These are phyloP conservation scores for Halotydeus destructor DNA, from an alignment of 1,140 invertebrate species.

Conservation along the genomic window DNA sequence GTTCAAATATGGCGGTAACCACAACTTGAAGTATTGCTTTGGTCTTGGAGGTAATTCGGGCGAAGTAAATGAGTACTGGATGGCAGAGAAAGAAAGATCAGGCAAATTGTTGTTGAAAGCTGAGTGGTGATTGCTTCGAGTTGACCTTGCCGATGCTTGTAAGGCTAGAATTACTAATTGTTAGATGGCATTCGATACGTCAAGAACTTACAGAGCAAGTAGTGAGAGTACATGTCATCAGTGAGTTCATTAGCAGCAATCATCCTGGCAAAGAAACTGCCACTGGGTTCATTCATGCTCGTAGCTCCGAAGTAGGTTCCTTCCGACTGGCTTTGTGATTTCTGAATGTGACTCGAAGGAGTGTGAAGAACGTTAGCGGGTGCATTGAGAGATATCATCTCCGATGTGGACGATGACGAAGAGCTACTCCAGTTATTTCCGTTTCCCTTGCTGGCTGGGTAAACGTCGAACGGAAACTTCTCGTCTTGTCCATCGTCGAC, in stretches of 20 bases:
- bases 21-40: conserved; percentile 62
- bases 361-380: conserved; percentile 24
- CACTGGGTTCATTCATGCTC: too few species aligned
- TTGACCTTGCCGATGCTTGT: too few species aligned
- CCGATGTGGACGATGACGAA: conserved; percentile 36
- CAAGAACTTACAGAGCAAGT: too few species aligned
- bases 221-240: too few species aligned
- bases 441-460: conserved; percentile 11
- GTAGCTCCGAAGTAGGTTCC: too few species aligned
- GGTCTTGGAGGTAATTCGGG: conserved; percentile 35
- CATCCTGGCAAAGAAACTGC: too few species aligned
- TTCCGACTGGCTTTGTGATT: too few species aligned
- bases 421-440: conserved; percentile 22
- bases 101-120: not conserved
- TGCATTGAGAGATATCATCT: conserved; percentile 36
- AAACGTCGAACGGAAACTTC: too few species aligned
- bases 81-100: conserved; percentile 7
- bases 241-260: too few species aligned
- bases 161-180: conserved; percentile 6
- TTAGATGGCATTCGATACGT: too few species aligned
- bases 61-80: conserved; percentile 3
- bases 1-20: conserved; percentile 38
- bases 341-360: too few species aligned
- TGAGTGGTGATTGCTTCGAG: conserved; percentile 4
- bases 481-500: too few species aligned